phyloP scores from a whole-genome alignment of 2,888 invertebrate species.

The Psylliodes chrysocephalus region DNA sequence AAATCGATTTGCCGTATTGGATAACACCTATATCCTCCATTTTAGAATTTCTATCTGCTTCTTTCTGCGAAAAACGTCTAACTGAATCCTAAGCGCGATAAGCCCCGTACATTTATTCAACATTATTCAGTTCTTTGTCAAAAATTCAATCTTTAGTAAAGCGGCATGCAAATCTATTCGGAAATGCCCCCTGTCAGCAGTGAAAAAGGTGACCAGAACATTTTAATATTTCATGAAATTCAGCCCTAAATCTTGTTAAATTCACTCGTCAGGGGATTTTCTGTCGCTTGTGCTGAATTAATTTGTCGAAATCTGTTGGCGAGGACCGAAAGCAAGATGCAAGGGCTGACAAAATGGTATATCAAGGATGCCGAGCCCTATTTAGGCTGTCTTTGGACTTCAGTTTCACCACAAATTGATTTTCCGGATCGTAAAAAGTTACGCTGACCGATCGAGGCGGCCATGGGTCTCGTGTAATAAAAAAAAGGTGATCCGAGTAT shows the following conservation, averaged over 20 bases:
- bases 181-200: conserved; percentile 30
- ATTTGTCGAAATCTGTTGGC: conserved; percentile 39
- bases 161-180: conserved; percentile 32
- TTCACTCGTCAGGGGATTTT: conserved; percentile 38
- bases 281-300: conserved; percentile 35
- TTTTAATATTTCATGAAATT: conserved; percentile 44
- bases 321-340: conserved; percentile 30
- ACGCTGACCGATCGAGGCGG: conserved; percentile 27
- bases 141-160: conserved; percentile 23
- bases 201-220: conserved; percentile 36
- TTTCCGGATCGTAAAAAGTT: conserved; percentile 35
- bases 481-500: conserved; percentile 4
- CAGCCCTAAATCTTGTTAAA: conserved; percentile 42
- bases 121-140: conserved; percentile 16
- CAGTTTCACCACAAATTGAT: conserved; percentile 41
- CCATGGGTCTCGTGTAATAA: conserved; percentile 16
- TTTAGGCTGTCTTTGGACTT: conserved; percentile 36
- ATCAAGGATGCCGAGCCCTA: conserved; percentile 32
- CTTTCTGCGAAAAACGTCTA: too few species aligned
- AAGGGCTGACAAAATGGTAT: conserved; percentile 6
- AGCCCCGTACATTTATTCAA: conserved; percentile 15
- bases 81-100: not conserved
- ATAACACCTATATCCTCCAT: too few species aligned
- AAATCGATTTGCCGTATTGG: too few species aligned
- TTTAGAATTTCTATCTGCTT: too few species aligned